Conservation (phyloP, 2,888 invertebrate genomes). For the Icerya purchasi region DNA sequence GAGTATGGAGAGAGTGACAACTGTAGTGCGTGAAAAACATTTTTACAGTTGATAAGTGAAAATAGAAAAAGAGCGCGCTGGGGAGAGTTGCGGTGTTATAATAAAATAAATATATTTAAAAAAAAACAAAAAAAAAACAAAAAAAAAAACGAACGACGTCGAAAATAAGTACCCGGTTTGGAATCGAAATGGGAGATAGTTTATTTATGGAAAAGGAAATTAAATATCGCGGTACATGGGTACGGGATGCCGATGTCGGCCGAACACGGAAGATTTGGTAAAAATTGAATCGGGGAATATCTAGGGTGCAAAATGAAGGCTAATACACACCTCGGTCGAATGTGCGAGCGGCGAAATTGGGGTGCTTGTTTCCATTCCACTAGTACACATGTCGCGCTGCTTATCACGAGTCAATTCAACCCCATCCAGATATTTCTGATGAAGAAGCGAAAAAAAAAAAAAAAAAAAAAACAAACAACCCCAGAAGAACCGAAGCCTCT, state of each 20-base stretch:
- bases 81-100: too few species aligned
- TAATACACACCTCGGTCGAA: background rate
- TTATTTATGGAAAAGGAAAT: background rate
- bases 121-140: background rate
- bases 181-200: background rate
- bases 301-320: background rate
- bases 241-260: background rate
- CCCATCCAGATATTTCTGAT: too few species aligned
- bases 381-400: background rate
- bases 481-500: too few species aligned
- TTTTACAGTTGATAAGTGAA: too few species aligned
- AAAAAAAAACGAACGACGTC: background rate
- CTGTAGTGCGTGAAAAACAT: too few species aligned
- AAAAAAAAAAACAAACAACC: too few species aligned
- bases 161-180: too few species aligned
- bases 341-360: background rate
- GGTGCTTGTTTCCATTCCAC: background rate
- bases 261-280: background rate
- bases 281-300: background rate
- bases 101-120: too few species aligned
- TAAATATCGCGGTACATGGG: background rate
- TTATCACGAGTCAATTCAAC: background rate
- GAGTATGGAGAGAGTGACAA: too few species aligned
- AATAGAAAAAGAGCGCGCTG: too few species aligned
- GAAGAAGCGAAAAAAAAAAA: too few species aligned